A percentile compares a stretch with the other conserved stretches of the same genome.
These are phyloP conservation scores for Tipula helvola DNA, from an alignment of 2,888 invertebrate genomes.

Conservation along the genomic window DNA sequence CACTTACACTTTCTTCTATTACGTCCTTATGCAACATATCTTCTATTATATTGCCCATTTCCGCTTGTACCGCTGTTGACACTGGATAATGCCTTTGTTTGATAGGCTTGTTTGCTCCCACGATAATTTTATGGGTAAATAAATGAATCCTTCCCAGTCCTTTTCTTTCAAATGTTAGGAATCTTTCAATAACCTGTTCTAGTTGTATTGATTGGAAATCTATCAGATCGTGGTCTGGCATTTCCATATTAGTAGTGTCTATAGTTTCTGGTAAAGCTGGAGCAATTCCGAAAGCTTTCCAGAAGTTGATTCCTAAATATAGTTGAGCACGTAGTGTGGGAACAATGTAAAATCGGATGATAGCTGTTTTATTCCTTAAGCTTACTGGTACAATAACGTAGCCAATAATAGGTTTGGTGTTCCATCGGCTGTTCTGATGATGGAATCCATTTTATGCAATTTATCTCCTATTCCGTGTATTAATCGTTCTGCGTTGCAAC, in stretches of 20 bases:
- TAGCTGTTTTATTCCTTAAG: background rate
- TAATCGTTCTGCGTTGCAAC: background rate
- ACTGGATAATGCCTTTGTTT: too few relatives aligned
- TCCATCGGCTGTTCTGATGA: background rate
- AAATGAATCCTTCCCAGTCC: too few relatives aligned
- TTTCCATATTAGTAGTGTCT: background rate
- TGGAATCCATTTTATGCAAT: background rate
- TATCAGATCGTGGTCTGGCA: background rate
- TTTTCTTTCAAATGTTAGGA: background rate
- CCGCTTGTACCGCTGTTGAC: slow-evolving; percentile 17
- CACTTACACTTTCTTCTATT: slow-evolving; percentile 13
- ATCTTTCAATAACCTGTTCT: background rate
- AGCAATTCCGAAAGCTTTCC: slow-evolving; percentile 4
- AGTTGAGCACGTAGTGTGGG: background rate
- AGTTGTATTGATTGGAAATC: background rate
- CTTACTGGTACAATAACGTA: background rate
- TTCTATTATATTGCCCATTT: slow-evolving; percentile 21
- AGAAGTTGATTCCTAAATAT: slow-evolving; percentile 16
- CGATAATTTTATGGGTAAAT: too few relatives aligned
- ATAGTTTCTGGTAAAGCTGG: background rate
- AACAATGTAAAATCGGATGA: background rate
- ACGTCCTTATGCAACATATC: slow-evolving; percentile 22
- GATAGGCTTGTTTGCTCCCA: too few relatives aligned
- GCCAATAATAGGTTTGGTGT: background rate
- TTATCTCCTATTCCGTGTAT: background rate